Evolutionary conservation across 2,113 vertebrate species (phyloP).

Genomic region (Crotalus horridus): DNA sequence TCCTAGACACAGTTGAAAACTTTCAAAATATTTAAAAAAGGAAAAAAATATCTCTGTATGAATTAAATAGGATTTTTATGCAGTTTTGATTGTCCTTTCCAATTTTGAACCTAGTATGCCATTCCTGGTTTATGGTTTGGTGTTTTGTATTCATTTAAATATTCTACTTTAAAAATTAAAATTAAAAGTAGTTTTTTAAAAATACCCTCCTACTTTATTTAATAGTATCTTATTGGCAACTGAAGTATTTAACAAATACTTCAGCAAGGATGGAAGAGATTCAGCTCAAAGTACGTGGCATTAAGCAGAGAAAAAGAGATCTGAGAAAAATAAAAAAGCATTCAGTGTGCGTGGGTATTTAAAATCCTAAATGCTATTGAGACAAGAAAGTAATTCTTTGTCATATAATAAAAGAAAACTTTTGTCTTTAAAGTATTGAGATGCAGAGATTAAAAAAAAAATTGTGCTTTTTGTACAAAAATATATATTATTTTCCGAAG

Average conservation of each 20-base stretch:
- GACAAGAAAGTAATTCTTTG: background rate
- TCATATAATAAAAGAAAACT: background rate
- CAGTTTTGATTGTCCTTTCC: constrained; percentile 8
- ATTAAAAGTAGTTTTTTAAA: background rate
- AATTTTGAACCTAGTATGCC: constrained; percentile 1
- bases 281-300: background rate
- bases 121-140: constrained; percentile 8
- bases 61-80: constrained; percentile 1
- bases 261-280: background rate
- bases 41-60: background rate
- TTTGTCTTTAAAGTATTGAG: background rate
- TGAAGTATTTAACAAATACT: background rate
- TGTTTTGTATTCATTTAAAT: constrained; percentile 10
- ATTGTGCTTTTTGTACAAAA: background rate
- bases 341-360: background rate
- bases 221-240: background rate
- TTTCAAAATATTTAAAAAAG: background rate
- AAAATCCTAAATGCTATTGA: background rate
- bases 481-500: background rate
- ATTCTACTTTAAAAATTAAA: background rate
- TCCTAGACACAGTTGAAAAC: background rate
- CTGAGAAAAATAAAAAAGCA: background rate
- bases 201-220: constrained; percentile 6
- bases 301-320: background rate
- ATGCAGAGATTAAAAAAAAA: background rate